Evolutionary conservation across 2,113 vertebrate genomes (phyloP), one percentile per base, ranked within the genome.

Genomic region (Anoplopoma fimbria): DNA sequence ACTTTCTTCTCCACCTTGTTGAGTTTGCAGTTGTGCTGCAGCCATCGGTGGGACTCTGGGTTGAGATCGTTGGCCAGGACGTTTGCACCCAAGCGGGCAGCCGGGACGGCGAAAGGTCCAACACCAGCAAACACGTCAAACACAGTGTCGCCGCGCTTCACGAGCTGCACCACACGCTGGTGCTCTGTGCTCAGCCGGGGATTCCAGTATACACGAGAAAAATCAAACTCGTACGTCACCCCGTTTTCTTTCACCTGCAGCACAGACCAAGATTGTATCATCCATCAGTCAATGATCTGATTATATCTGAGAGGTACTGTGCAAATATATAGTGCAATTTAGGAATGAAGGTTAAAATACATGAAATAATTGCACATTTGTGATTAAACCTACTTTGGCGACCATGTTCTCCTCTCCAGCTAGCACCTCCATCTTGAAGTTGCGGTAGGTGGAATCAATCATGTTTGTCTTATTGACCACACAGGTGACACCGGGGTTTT

Each of bases 181-280:
- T 98, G 98, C 82, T 99, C 98, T 0, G 98, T 99, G 89, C 94
- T 95, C 25, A 99, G 97, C n/a, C 98, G 96, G 0, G 98, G 95
- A 91, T 99, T 99, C 98, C 98, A 99, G 90, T 99, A 99, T 1
- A 99, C 98, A 58, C 95, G 95, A 23, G 98, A 97, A 31, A 99
- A 99, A 92, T 99, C 98, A 94, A 99, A 96, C 78, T 99, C 97
- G 4, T 98, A 99, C 0, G 68, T 80, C 29, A 95, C 87, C 13
- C 96, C 96, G 10, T 99, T 98, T 94, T 99, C 98, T 85, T 96
- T 97, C 77, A 99, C 97, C 98, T 99, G 94, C 6, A 77, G 51
- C 25, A 65, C 15, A 38, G 7, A 55, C 0, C 13, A 9, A 51
- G n/a, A 12, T 53, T 0, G 17, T 7, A 55, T 57, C 17, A 23